Base-by-base conservation (phyloP, 2,113 vertebrate genomes). In the Puma concolor region DNA sequence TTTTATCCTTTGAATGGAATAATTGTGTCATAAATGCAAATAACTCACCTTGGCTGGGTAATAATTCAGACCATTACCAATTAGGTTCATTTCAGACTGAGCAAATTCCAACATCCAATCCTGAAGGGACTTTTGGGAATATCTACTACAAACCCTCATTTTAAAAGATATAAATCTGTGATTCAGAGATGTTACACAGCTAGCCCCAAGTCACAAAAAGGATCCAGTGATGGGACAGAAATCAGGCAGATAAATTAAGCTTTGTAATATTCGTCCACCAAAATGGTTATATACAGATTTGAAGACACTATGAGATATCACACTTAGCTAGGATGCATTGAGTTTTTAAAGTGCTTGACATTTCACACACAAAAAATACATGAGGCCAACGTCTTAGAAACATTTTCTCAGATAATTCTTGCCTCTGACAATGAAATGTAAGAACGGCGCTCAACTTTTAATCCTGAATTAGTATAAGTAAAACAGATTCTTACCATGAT, bases 401-500 rank as follows among this genome's bases (percentile, higher is more conserved):
- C 3, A 66, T 60, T 94, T 98, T 94, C 38, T 92, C 69, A 63
- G 83, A 92, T 79, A 72, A 9, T 2, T 82, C 27, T 97, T 96
- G 95, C 81, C 60, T 97, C 33, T 27, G n/a, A 57, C 8, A 92
- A 1, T 64, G 31, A 94, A 50, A 57, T 11, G 54, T 79, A 97
- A 94, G 31, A 72, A 8, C 21, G 85, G 29, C 38, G 17, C n/a
- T 71, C 25, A 97, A 63, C 7, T 98, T 97, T 98, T 77, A 97
- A 94, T 76, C 72, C 48, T 86, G 0, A 77, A n/a, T 92, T 93
- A 86, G 23, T 80, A 97, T 87, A 69, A 96, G n/a, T 88, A 89
- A 98, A 96, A 86, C 4, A 94, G 63, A 77, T 92, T 94, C 98
- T 99, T 99, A 99, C 99, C 99, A 98, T 99, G 98, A 97, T 99